Base-by-base conservation (phyloP, 2,113 vertebrate species). In the Zosterops hypoxanthus region DNA sequence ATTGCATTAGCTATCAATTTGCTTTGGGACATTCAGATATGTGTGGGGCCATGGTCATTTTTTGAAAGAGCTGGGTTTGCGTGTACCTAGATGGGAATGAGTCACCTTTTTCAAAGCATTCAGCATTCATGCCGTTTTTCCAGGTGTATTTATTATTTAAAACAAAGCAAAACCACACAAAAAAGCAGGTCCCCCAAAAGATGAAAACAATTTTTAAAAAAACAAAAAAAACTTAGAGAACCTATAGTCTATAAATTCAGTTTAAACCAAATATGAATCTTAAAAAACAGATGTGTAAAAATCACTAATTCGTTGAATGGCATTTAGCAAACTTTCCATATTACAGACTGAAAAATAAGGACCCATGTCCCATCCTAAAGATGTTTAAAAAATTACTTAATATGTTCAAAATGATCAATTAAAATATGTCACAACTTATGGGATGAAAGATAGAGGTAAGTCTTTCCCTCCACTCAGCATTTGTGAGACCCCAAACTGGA, bases 41-140 rank as follows among this genome's bases (percentile, higher is more conserved):
- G 1, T 24, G n/a, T 24, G 7, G n/a, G 5, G 77, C 2, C 5
- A 20, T 28, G 5, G 17, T 8, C 0, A 50, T n/a, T 72, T 70
- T 36, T 61, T 6, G 1, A 72, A 65, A 23, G 31, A 50, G 8
- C 6, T 49, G 5, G 2, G 2, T 61, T 91, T 66, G 14, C 28
- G 23, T 17, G 17, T 68, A 82, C 44, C 8, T 24, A 28, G 20
- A 10, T 49, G 39, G 81, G 59, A 81, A 57, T 34, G 9, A 89
- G 7, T 2, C 5, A 68, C 2, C 8, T 44, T 82, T 69, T 86
- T 66, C 31, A 78, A 82, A 57, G 14, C 42, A n/a, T 22, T 78
- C 17, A 44, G 9, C 5, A 72, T n/a, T n/a, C n/a, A 3, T 56
- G 12, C 1, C 14, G 71, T 73, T 41, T 68, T 56, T 42, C 24